These are phyloP conservation scores for Dendrolimus kikuchii DNA, from an alignment of 1,140 invertebrate genomes.

Conservation along the genomic window DNA sequence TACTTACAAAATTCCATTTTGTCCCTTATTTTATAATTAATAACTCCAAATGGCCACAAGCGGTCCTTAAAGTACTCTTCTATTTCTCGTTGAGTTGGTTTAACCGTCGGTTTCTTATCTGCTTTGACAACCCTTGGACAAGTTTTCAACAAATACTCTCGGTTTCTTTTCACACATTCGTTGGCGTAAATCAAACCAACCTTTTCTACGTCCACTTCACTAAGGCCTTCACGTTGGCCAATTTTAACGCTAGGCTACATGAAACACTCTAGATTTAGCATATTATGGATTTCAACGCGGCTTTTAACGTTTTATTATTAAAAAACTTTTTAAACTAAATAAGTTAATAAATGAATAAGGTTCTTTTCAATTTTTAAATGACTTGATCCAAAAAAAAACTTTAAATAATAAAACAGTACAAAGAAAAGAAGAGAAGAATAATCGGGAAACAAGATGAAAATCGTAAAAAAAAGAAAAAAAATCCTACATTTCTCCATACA, in stretches of 20 bases:
- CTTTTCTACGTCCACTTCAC: constrained; percentile 50
- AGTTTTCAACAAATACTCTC: constrained; percentile 48
- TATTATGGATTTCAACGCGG: too few relatives aligned
- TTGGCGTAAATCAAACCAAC: constrained; percentile 34
- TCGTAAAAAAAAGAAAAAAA: too few relatives aligned
- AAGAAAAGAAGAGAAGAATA: too few relatives aligned
- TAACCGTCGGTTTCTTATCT: constrained; percentile 10
- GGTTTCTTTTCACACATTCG: constrained; percentile 48
- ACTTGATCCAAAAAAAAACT: too few relatives aligned
- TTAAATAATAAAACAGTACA: too few relatives aligned
- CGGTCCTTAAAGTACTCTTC: constrained; percentile 43
- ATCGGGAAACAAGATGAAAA: too few relatives aligned
- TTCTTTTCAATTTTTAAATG: too few relatives aligned
- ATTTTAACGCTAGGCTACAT: constrained; percentile 34
- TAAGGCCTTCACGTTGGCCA: constrained; percentile 50
- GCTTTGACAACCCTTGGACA: constrained; percentile 45
- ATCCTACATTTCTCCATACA: too few relatives aligned
- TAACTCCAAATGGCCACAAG: constrained; percentile 50
- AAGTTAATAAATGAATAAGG: too few relatives aligned
- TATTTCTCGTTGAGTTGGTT: constrained; percentile 26
- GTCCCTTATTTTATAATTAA: constrained; percentile 46
- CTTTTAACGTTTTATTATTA: too few relatives aligned
- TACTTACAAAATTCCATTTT: constrained; percentile 51
- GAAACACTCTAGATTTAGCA: background rate
- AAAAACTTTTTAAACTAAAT: too few relatives aligned